Percentiles rank a stretch among this genome's conserved stretches.
Evolutionary conservation across 2,113 vertebrate species (phyloP).

Genomic region (human (Homo sapiens)): GRCh38 chr6:3408501-3409000

Average conservation of each 20-base stretch:
- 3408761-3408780: neutral
- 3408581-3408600: neutral
- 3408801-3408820: accelerated
- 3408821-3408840: too few relatives aligned
- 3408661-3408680: neutral
- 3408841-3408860: neutral
- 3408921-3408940: neutral
- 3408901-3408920: accelerated
- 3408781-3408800: neutral
- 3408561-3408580: neutral
- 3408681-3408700: neutral
- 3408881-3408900: neutral
- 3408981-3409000: neutral
- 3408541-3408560: neutral
- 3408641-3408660: neutral
- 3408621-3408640: neutral
- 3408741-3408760: neutral
- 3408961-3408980: neutral
- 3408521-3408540: neutral
- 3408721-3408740: neutral
- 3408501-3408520: neutral
- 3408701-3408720: neutral
- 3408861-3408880: neutral
- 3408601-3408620: neutral
- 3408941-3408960: neutral